Conservation (phyloP, 1,140 invertebrate genomes). For the Aplysia californica region DNA sequence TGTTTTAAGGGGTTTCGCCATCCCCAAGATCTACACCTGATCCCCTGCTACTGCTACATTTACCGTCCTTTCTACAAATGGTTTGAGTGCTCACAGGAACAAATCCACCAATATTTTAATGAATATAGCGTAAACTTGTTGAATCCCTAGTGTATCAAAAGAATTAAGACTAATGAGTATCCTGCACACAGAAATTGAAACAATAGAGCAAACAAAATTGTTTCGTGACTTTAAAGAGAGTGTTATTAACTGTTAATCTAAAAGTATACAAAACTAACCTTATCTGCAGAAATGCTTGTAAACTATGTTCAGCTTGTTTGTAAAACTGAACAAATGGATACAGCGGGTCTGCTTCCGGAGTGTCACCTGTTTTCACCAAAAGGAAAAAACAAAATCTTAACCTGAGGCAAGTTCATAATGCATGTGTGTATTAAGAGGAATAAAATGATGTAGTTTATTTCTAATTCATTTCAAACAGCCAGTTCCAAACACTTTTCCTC, state of each 20-base stretch:
- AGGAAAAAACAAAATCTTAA: background rate
- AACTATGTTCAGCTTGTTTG: constrained; percentile 8
- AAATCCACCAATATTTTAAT: too few relatives aligned
- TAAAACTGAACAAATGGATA: constrained; percentile 15
- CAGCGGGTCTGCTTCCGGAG: background rate
- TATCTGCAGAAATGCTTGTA: constrained; percentile 18
- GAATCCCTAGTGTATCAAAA: too few relatives aligned
- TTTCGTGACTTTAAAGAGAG: too few relatives aligned
- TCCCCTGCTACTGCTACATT: too few relatives aligned
- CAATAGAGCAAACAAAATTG: too few relatives aligned
- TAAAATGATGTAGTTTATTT: background rate
- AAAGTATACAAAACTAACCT: constrained; percentile 18
- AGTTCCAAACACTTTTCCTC: too few relatives aligned
- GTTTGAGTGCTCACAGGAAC: too few relatives aligned
- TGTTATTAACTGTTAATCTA: background rate
- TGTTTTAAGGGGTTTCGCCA: too few relatives aligned
- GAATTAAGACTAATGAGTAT: background rate
- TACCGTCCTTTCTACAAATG: too few relatives aligned
- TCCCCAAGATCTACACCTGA: too few relatives aligned
- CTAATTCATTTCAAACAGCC: background rate
- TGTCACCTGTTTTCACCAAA: background rate
- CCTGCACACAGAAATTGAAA: background rate
- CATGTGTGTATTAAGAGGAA: background rate
- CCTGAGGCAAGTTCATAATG: background rate
- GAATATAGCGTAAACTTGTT: too few relatives aligned